A percentile compares a stretch with the other conserved stretches of the same genome.
Conservation (phyloP, 2,888 invertebrate species). For the Oscheius sp. region DNA sequence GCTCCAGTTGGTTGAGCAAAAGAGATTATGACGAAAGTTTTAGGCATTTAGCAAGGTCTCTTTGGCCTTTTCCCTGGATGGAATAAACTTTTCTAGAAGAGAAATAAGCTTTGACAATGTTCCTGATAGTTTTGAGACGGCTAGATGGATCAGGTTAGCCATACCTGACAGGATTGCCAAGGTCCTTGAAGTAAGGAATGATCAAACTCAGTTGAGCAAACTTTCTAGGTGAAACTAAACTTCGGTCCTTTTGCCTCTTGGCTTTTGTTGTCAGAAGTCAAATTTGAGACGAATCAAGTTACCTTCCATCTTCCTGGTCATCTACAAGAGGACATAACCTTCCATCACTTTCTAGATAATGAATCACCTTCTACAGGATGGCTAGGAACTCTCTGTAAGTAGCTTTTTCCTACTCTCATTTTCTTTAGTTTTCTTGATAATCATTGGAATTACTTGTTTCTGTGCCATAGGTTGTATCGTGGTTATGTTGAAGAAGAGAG, state of each 20-base stretch:
- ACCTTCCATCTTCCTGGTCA: slow-evolving; percentile 36
- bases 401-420: no score
- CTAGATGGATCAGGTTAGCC: slow-evolving; percentile 84
- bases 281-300: slow-evolving; percentile 51
- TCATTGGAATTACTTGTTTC: slow-evolving; percentile 31
- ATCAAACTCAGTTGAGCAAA: neutral
- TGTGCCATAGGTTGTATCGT: slow-evolving; percentile 1
- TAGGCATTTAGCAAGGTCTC: slow-evolving; percentile 43
- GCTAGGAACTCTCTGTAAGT: slow-evolving; percentile 34
- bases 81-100: slow-evolving; percentile 45
- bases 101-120: slow-evolving; percentile 48
- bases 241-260: slow-evolving; percentile 53
- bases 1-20: slow-evolving; percentile 30
- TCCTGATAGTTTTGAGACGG: slow-evolving; percentile 69
- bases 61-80: slow-evolving; percentile 44
- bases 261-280: slow-evolving; percentile 64
- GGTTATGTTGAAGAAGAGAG: slow-evolving; percentile 36
- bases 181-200: slow-evolving; percentile 78
- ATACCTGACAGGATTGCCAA: slow-evolving; percentile 85
- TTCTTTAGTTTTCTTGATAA: slow-evolving; percentile 35
- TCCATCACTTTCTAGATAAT: slow-evolving; percentile 12
- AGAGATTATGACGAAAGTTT: neutral
- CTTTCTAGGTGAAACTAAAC: slow-evolving; percentile 45
- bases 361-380: neutral
- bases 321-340: slow-evolving; percentile 23